These are phyloP conservation scores for Cyprinella venusta DNA, from an alignment of 2,797 vertebrate species.

Conservation along the genomic window DNA sequence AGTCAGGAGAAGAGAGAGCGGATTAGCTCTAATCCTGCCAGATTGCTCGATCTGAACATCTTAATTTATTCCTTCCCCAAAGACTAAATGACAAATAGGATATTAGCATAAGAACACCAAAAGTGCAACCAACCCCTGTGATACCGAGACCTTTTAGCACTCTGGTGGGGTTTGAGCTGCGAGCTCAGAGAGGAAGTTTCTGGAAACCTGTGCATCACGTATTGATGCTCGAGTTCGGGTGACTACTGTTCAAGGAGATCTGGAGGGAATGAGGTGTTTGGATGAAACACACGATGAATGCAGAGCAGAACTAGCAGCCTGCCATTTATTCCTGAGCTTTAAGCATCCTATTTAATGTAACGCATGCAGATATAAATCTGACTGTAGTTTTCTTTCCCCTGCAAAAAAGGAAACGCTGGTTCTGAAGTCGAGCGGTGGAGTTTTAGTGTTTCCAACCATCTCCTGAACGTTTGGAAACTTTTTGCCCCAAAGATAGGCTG, in stretches of 20 bases:
- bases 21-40: constrained; percentile 64
- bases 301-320: constrained; percentile 19
- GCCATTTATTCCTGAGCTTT: constrained; percentile 14
- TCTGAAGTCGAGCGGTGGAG: constrained; percentile 12
- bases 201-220: constrained; percentile 46
- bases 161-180: constrained; percentile 13
- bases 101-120: constrained; percentile 84
- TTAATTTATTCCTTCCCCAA: constrained; percentile 85
- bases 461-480: constrained; percentile 8
- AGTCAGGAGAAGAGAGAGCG: constrained; percentile 48
- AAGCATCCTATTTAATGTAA: constrained; percentile 24
- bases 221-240: background rate
- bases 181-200: constrained; percentile 37
- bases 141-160: constrained; percentile 49
- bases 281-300: constrained; percentile 38
- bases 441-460: constrained; percentile 7
- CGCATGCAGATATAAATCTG: constrained; percentile 17
- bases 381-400: constrained; percentile 1
- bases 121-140: constrained; percentile 55
- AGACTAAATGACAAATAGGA: constrained; percentile 86
- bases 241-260: constrained; percentile 23
- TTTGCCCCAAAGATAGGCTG: constrained; percentile 13
- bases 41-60: constrained; percentile 79
- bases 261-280: constrained; percentile 23
- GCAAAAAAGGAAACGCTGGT: background rate